These are phyloP conservation scores for Carollia perspicillata DNA, from an alignment of 2,113 vertebrate species.

Conservation along the genomic window DNA sequence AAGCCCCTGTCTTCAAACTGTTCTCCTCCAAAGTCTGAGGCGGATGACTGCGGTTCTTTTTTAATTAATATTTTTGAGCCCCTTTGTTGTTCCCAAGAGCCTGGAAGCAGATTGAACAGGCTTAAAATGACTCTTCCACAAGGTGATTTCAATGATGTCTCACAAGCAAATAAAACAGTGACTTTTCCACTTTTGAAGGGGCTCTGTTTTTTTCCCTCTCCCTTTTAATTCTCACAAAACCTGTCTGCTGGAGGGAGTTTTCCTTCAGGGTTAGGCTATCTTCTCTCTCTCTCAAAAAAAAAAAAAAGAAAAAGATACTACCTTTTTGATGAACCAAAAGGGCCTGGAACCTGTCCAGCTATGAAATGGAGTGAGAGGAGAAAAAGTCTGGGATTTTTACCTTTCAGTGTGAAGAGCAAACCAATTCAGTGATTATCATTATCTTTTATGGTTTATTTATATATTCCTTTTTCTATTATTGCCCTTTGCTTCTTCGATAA, in stretches of 20 bases:
- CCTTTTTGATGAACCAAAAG: conserved; percentile 30
- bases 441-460: background rate
- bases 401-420: background rate
- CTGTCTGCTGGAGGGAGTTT: background rate
- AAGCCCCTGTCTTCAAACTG: conserved; percentile 67
- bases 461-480: background rate
- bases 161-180: background rate
- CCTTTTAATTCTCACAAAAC: background rate
- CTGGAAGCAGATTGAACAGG: conserved; percentile 47
- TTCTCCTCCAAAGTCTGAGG: conserved; percentile 69
- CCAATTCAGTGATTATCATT: background rate
- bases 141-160: background rate
- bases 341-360: background rate
- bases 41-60: conserved; percentile 53
- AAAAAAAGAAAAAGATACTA: background rate
- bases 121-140: conserved; percentile 37
- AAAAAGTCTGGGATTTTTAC: background rate
- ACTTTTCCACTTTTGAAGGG: background rate
- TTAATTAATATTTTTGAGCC: conserved; percentile 60
- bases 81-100: conserved; percentile 6
- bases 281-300: background rate
- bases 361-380: background rate
- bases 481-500: background rate
- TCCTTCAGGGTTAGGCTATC: background rate
- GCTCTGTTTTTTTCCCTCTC: background rate